Base-by-base conservation (phyloP, 2,797 vertebrate genomes). In the Adrianichthys oophorus region DNA sequence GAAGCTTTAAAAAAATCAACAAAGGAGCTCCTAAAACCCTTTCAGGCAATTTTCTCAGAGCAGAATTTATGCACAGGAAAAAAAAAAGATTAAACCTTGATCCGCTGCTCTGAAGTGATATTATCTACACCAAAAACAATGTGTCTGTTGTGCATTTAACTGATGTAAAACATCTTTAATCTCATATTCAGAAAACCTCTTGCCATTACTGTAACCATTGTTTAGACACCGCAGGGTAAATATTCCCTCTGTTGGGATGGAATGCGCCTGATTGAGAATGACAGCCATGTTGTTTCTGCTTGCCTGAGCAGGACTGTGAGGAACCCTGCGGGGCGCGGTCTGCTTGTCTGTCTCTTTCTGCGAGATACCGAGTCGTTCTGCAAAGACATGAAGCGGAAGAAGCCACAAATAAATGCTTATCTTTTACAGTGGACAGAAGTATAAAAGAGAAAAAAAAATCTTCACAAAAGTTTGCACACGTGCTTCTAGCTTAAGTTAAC, bases 241-340 rank as follows among this genome's bases (percentile, higher is more conserved):
- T 75, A 54, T 77, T 71, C 76, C 52, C 32, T 70, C 73, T 56
- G 72, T 79, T 80, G 78, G 85, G 70, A 52, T 76, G 84, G 85
- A 87, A 90, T 91, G 84, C 62, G 67, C 79, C 80, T 82, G 21
- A 68, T 76, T 80, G 67, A 64, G 70, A 65, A 67, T 72, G 82
- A 84, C 82, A 72, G 76, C 71, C 56, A 52, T 70, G 74, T 48
- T 76, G 81, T 80, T 80, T 70, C 79, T 87, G 79, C 92, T 68
- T 89, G 92, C 75, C 86, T 87, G 85, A 84, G 82, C 89, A 90
- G 62, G 74, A 86, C 79, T 64, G 44, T 2, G 52, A 76, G 73
- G 72, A 85, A 65, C 86, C 86, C 86, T 65, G 78, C 75, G 72
- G 84, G 85, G 75, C 68, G 64, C 63, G 1, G 63, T 76, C 74